Evolutionary conservation across 2,888 invertebrate genomes (phyloP).

Genomic region (Rhyacophila evoluta): DNA sequence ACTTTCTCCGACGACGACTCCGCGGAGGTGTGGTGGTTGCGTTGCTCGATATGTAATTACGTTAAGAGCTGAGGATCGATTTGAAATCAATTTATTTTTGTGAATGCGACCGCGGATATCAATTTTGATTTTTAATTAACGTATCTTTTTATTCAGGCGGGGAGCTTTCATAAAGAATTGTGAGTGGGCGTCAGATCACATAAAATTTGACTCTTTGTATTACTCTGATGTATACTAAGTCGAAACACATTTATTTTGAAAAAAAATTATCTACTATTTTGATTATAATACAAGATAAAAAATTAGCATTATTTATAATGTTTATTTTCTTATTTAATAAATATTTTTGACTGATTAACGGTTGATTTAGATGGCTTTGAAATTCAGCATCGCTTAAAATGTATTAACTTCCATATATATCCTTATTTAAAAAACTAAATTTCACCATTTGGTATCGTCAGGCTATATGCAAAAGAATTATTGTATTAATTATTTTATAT

Average conservation of each 20-base stretch:
- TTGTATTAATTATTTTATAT: too few relatives aligned
- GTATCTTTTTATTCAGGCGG: constrained; percentile 68
- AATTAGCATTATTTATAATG: too few relatives aligned
- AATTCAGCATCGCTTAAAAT: too few relatives aligned
- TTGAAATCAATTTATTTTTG: constrained; percentile 54
- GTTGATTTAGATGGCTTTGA: too few relatives aligned
- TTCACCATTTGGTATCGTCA: too few relatives aligned
- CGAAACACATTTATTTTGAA: background rate
- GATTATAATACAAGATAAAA: too few relatives aligned
- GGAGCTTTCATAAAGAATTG: constrained; percentile 65
- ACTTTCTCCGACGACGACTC: background rate
- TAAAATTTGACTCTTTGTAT: background rate
- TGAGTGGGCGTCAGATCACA: constrained; percentile 61
- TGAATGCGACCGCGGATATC: constrained; percentile 53
- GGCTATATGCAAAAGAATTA: too few relatives aligned
- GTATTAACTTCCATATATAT: too few relatives aligned
- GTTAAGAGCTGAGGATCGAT: constrained; percentile 51
- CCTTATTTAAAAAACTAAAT: too few relatives aligned
- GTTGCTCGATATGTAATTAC: constrained; percentile 46
- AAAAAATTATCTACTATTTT: background rate
- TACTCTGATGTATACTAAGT: background rate
- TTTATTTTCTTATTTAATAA: too few relatives aligned
- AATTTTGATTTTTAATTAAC: constrained; percentile 68
- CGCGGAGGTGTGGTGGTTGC: background rate
- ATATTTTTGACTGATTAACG: too few relatives aligned